phyloP scores from a whole-genome alignment of 2,797 vertebrate genomes.

The Darevskia nairensis region DNA sequence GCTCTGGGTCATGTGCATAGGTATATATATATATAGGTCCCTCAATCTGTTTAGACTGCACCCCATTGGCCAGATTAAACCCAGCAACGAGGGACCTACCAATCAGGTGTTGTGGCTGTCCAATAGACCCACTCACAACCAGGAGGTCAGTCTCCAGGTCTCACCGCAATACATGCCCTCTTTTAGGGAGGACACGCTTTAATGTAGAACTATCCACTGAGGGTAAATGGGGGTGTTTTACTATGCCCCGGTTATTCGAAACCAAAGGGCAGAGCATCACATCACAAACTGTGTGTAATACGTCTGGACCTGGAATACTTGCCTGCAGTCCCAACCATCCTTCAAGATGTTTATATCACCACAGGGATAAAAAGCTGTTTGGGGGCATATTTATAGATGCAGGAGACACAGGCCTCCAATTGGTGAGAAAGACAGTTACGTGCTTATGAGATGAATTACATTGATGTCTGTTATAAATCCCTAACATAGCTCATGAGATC shows the following conservation, averaged over 20 bases:
- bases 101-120: too few relatives aligned
- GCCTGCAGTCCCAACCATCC: slow-evolving; percentile 42
- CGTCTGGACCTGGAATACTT: slow-evolving; percentile 37
- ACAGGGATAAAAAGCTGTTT: slow-evolving; percentile 41
- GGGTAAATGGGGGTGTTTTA: neutral
- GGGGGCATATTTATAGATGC: slow-evolving; percentile 45
- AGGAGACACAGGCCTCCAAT: slow-evolving; percentile 45
- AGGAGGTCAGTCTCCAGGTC: too few relatives aligned
- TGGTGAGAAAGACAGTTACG: slow-evolving; percentile 50
- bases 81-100: too few relatives aligned
- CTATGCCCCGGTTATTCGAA: neutral
- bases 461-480: slow-evolving; percentile 78
- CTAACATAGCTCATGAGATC: slow-evolving; percentile 83
- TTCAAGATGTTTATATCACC: slow-evolving; percentile 67
- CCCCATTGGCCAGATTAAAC: too few relatives aligned
- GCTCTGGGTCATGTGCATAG: too few relatives aligned
- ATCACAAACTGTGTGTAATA: slow-evolving; percentile 35
- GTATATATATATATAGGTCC: too few relatives aligned
- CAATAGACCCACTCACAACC: too few relatives aligned
- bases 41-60: too few relatives aligned
- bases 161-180: too few relatives aligned
- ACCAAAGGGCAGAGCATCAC: slow-evolving; percentile 25
- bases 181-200: too few relatives aligned
- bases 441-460: slow-evolving; percentile 70
- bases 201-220: neutral